These are phyloP conservation scores for Pollenia amentaria DNA, from an alignment of 2,888 invertebrate species.

Conservation along the genomic window DNA sequence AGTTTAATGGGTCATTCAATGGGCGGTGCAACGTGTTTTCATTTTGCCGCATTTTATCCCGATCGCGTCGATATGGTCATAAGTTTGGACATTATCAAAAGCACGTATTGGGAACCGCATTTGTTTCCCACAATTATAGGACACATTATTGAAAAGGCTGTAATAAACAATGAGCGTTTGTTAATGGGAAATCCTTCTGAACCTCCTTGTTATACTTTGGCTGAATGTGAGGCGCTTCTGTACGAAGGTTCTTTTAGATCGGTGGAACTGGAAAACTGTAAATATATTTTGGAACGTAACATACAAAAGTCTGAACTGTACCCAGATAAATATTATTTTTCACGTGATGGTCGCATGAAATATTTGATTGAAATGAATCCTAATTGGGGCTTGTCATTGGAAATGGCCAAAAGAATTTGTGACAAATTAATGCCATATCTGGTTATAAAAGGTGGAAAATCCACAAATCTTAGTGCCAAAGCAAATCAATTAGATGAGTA, in stretches of 20 bases:
- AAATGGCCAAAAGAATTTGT: conserved; percentile 86
- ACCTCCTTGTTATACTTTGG: conserved; percentile 87
- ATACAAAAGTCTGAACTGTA: conserved; percentile 85
- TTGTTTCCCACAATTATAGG: conserved; percentile 79
- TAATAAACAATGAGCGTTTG: conserved; percentile 84
- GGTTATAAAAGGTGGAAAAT: conserved; percentile 86
- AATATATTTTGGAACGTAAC: conserved; percentile 86
- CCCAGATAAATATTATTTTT: conserved; percentile 86
- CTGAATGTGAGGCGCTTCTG: conserved; percentile 87
- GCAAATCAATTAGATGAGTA: conserved; percentile 85
- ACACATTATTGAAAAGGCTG: conserved; percentile 83
- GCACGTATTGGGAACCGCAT: conserved; percentile 74
- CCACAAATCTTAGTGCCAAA: conserved; percentile 85
- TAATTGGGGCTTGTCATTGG: conserved; percentile 85
- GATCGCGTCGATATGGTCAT: conserved; percentile 83
- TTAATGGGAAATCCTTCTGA: conserved; percentile 79
- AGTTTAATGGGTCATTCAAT: conserved; percentile 89
- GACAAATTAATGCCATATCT: conserved; percentile 86
- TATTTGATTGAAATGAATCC: conserved; percentile 77
- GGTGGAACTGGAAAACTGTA: conserved; percentile 86
- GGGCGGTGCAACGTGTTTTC: conserved; percentile 87
- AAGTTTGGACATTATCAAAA: conserved; percentile 81
- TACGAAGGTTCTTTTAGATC: conserved; percentile 86
- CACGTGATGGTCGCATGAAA: conserved; percentile 82
- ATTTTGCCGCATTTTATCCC: conserved; percentile 87